Base-by-base conservation (phyloP, 2,888 invertebrate genomes). In the Macrosiphum euphorbiae region DNA sequence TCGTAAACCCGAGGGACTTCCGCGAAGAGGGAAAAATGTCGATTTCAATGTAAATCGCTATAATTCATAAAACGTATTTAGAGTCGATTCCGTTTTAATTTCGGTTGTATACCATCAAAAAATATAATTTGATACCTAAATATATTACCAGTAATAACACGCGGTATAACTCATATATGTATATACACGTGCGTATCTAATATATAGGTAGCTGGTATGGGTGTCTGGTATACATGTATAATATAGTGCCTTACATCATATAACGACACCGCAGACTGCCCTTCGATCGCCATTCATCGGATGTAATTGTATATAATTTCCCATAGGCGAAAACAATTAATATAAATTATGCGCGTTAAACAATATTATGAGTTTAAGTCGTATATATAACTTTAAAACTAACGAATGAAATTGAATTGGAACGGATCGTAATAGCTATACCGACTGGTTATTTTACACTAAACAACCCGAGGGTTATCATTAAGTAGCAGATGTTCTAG, bases 401-500 rank as follows among this genome's bases (percentile, higher is more conserved):
- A 92, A 87, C 41, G 50, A 52, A 87, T 58, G 28, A 41, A 87
- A 86, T 58, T 58, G n/a, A 86, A 86, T 91, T 91, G 41, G 87
- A 87, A 92, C 26, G 92, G 87, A 92, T 67, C 16, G 47, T 52
- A 87, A 91, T 92, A 52, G 92, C 67, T 67, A n/a, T n/a, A 88
- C 92, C 47, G 87, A 67, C 67, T 92, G 87, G 58, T 87, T 50
- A 61, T 92, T 87, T 87, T 50, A 88, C 28, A 41, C 28, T 50
- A 50, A 87, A 88, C 87, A 67, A 50, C 67, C 67, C 35, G 16
- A 52, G 92, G 92, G 92, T 92, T 92, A 88, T 87, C 92, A 92
- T 92, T 92, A 92, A 67, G 61, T 50, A 67, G 92, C 92, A 92
- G 92, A 92, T 92, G 92, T 47, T 92, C 8, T 61, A 87, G 92